These are phyloP conservation scores for Sitophilus oryzae DNA, from an alignment of 1,140 invertebrate genomes.

Conservation along the genomic window DNA sequence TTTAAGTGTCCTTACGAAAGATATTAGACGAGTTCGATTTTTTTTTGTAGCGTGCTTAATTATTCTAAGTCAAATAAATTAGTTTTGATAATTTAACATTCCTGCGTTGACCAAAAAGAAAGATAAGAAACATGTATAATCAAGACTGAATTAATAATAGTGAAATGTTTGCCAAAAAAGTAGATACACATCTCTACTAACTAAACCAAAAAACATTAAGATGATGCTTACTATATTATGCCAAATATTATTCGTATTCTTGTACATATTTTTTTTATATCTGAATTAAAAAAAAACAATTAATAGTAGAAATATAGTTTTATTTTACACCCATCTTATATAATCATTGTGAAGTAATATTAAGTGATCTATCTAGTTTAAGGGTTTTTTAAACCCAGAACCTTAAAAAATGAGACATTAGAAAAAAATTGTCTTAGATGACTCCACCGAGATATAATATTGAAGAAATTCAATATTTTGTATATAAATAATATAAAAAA, in stretches of 20 bases:
- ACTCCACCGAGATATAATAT: too few relatives aligned
- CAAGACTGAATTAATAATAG: neutral
- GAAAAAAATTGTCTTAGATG: too few relatives aligned
- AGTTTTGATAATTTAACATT: neutral
- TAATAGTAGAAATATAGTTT: too few relatives aligned
- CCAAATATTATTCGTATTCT: neutral
- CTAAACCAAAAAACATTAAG: too few relatives aligned
- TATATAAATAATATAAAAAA: too few relatives aligned
- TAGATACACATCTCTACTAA: neutral
- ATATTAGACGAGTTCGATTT: neutral
- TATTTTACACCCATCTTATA: neutral
- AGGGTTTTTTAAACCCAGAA: too few relatives aligned
- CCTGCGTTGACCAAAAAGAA: neutral
- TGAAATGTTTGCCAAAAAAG: neutral
- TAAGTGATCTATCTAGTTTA: too few relatives aligned
- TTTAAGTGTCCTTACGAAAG: neutral
- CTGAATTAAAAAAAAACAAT: neutral
- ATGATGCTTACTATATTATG: neutral
- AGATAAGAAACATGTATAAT: too few relatives aligned
- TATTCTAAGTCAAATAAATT: neutral
- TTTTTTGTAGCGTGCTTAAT: neutral
- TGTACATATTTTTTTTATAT: neutral
- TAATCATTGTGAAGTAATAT: too few relatives aligned
- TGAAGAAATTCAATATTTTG: too few relatives aligned
- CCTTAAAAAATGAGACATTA: too few relatives aligned